A percentile compares a stretch with the other conserved stretches of the same genome.
Evolutionary conservation across 92 coral and sea anemone species (phyloP).

Genomic region (Ricordea florida): DNA sequence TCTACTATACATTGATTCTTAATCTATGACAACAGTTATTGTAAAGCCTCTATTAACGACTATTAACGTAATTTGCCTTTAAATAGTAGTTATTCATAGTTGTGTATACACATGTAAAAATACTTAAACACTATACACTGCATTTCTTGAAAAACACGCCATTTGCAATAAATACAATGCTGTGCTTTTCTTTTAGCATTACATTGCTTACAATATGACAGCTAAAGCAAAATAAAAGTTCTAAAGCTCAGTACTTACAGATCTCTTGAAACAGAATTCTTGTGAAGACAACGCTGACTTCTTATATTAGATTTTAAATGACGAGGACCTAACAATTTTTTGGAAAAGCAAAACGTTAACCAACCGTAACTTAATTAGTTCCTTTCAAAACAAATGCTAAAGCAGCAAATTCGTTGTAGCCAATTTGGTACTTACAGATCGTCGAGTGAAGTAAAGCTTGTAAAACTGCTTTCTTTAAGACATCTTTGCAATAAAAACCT

Average conservation of each 20-base stretch:
- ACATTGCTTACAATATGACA: neutral
- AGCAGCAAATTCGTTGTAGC: neutral
- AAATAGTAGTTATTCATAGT: no score
- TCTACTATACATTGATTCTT: no score
- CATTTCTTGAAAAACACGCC: no score
- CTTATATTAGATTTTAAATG: neutral
- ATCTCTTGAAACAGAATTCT: neutral
- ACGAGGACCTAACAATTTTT: neutral
- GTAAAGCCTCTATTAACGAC: no score
- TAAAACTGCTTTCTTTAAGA: constrained; percentile 24
- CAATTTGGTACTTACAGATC: constrained; percentile 6
- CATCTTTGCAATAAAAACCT: constrained; percentile 14
- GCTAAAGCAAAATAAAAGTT: neutral
- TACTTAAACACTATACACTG: no score
- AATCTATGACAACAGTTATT: no score
- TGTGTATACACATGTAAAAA: no score
- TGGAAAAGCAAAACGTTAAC: constrained; percentile 12
- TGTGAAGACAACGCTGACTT: constrained; percentile 1
- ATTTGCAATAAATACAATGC: no score
- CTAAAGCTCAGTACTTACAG: neutral
- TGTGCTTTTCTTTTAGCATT: neutral
- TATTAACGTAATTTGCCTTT: no score
- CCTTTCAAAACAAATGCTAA: neutral
- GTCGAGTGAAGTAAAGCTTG: constrained; percentile 17
- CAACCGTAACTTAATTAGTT: constrained; percentile 3